A percentile compares a stretch with the other conserved stretches of the same genome.
Conservation (phyloP, 2,113 vertebrate genomes). For the Andinoacara biseriatus region DNA sequence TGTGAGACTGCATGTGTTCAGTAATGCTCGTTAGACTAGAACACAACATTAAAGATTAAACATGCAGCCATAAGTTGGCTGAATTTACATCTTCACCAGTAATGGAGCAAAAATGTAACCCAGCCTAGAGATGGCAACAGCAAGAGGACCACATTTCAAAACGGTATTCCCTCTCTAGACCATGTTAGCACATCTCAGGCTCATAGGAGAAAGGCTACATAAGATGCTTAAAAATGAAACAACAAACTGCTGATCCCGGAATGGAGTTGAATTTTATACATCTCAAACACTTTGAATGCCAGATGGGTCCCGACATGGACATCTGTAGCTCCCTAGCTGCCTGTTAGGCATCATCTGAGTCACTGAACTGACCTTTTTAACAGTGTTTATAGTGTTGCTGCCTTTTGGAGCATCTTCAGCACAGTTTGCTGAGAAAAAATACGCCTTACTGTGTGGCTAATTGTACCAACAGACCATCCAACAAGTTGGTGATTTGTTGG, state of each 20-base stretch:
- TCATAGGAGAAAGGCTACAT: neutral
- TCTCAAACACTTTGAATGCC: rapidly evolving
- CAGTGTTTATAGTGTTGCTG: neutral
- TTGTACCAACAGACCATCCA: neutral
- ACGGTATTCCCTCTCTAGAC: neutral
- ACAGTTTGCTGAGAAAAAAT: too few species aligned
- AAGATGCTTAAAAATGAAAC: neutral
- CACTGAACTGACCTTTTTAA: neutral
- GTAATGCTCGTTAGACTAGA: neutral
- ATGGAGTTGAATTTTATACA: neutral
- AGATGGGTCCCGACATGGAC: neutral
- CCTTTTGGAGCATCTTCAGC: too few species aligned
- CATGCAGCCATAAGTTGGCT: neutral
- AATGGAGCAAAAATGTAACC: neutral
- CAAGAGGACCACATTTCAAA: neutral
- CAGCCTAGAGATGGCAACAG: neutral
- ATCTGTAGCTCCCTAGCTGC: neutral
- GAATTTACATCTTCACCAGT: neutral
- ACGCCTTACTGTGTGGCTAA: neutral
- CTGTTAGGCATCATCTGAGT: neutral
- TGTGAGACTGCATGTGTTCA: neutral
- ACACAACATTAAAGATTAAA: neutral
- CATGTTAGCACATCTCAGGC: neutral
- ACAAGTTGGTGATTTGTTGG: neutral
- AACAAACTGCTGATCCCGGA: neutral